These are phyloP conservation scores for Pemphredon lugubris DNA, from an alignment of 2,888 invertebrate species.

Conservation along the genomic window DNA sequence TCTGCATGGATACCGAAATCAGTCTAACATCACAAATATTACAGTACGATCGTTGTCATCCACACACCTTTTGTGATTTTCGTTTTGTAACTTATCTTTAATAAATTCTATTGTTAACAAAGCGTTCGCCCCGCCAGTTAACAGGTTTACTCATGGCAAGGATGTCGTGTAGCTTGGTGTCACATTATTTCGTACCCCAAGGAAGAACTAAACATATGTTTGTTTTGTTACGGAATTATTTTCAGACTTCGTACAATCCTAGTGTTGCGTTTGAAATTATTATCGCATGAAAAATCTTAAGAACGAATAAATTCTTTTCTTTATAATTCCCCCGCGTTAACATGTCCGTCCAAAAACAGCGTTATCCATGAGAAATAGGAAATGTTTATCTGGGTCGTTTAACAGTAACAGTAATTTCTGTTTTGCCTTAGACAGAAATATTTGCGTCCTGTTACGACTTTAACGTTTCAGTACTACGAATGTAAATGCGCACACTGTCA, in stretches of 20 bases:
- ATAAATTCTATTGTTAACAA: constrained; percentile 58
- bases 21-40: constrained; percentile 11
- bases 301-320: background rate
- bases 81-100: constrained; percentile 56
- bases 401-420: background rate
- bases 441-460: constrained; percentile 2
- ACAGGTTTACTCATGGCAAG: constrained; percentile 30
- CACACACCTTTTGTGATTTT: constrained; percentile 30
- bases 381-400: background rate
- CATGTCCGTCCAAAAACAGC: background rate
- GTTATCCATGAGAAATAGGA: background rate
- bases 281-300: background rate
- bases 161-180: constrained; percentile 26
- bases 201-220: constrained; percentile 55
- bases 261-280: constrained; percentile 10
- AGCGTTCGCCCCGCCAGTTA: constrained; percentile 30
- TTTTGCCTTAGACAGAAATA: background rate
- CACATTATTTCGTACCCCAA: constrained; percentile 12
- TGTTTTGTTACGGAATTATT: constrained; percentile 31
- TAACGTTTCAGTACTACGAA: constrained; percentile 5
- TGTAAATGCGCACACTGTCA: constrained; percentile 26
- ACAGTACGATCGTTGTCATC: constrained; percentile 31
- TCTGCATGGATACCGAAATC: constrained; percentile 51
- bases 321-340: background rate
- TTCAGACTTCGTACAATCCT: constrained; percentile 12